These are phyloP conservation scores for Lampris incognitus DNA, from an alignment of 2,113 vertebrate species.

Conservation along the genomic window DNA sequence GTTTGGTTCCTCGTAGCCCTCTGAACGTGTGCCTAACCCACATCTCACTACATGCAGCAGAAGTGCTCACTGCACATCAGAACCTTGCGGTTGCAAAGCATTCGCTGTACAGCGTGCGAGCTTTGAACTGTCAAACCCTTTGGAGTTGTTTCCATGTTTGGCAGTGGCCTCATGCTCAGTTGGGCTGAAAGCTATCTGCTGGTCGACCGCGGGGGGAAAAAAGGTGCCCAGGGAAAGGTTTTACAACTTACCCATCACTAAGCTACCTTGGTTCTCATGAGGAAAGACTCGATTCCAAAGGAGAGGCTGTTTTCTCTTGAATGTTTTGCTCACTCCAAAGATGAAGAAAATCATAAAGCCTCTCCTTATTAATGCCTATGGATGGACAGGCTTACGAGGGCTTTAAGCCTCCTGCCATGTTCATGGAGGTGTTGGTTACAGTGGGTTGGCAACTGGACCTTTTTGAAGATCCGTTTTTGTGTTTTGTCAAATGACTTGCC, in stretches of 20 bases:
- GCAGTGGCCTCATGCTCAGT: not conserved
- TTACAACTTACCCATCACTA: constrained; percentile 37
- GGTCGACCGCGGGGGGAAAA: not conserved
- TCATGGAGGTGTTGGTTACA: constrained; percentile 6
- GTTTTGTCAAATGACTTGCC: not conserved
- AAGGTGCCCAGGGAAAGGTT: constrained; percentile 23
- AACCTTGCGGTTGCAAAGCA: constrained; percentile 31
- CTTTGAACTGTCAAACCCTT: constrained; percentile 40
- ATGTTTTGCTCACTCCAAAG: not conserved
- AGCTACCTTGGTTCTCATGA: constrained; percentile 46
- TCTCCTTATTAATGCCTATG: not conserved
- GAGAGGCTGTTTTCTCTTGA: not conserved
- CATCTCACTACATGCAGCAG: constrained; percentile 55
- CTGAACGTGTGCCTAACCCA: constrained; percentile 65
- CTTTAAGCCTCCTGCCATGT: constrained; percentile 19
- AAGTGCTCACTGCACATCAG: constrained; percentile 29
- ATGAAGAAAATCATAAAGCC: constrained; percentile 18
- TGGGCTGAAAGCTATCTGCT: not conserved
- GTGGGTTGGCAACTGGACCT: constrained; percentile 6
- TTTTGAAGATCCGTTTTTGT: not conserved
- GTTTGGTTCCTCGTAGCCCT: constrained; percentile 41
- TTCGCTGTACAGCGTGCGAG: constrained; percentile 32
- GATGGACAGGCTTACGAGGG: not conserved
- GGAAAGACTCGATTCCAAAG: not conserved
- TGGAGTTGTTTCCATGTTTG: constrained; percentile 18